These are phyloP conservation scores for Cyanistes caeruleus DNA, from an alignment of 2,113 vertebrate species.

Conservation along the genomic window DNA sequence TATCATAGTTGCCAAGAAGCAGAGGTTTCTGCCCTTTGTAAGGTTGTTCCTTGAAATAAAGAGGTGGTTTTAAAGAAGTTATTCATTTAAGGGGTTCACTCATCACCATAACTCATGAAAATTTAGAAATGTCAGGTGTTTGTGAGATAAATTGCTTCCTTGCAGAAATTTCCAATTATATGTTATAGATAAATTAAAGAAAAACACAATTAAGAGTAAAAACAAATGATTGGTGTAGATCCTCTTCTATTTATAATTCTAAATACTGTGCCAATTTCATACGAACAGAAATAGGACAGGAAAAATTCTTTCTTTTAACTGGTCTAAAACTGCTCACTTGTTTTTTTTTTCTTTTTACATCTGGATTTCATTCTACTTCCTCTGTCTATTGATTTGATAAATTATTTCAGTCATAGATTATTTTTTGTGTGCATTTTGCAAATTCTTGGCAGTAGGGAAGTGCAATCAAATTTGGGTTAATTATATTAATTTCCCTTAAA, in stretches of 20 bases:
- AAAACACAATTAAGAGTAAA: neutral
- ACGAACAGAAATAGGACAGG: neutral
- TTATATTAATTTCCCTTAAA: neutral
- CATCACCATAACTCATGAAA: neutral
- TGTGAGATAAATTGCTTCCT: neutral
- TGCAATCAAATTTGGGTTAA: neutral
- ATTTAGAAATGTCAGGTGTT: constrained; percentile 25
- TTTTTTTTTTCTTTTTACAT: neutral
- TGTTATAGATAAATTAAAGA: constrained; percentile 1
- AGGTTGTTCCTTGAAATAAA: neutral
- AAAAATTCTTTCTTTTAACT: neutral
- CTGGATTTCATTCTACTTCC: neutral
- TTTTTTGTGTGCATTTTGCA: neutral
- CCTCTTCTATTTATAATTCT: neutral
- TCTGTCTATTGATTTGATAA: neutral
- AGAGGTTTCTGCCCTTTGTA: constrained; percentile 19
- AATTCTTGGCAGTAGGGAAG: neutral
- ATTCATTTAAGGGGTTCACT: neutral
- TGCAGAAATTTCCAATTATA: constrained; percentile 20
- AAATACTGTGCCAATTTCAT: neutral
- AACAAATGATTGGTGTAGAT: neutral
- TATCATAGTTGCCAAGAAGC: neutral
- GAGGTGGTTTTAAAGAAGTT: neutral
- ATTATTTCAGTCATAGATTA: neutral
- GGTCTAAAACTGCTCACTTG: neutral